Evolutionary conservation across 1,140 invertebrate species (phyloP).

Genomic region (Drosophila cardini): DNA sequence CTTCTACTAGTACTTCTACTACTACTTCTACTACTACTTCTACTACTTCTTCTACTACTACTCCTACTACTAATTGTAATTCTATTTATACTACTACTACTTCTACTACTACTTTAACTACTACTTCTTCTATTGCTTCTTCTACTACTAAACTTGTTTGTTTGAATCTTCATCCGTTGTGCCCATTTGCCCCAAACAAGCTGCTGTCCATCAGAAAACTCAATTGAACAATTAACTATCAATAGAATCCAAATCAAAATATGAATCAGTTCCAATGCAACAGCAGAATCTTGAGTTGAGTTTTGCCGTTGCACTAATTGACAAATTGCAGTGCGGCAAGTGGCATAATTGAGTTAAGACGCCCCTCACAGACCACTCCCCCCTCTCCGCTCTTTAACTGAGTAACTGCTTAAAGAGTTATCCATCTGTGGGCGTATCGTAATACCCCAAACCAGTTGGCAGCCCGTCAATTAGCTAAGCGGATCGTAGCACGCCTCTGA

Average conservation of each 20-base stretch:
- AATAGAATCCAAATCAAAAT: not conserved
- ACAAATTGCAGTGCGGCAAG: conserved; percentile 73
- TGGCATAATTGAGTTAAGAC: conserved; percentile 73
- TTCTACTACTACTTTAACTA: no score
- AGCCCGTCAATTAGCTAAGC: conserved; percentile 79
- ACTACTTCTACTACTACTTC: no score
- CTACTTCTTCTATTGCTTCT: no score
- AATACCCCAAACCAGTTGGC: conserved; percentile 56
- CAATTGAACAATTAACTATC: conserved; percentile 23
- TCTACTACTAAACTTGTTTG: no score
- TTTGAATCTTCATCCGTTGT: not conserved
- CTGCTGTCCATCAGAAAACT: not conserved
- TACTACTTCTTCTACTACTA: no score
- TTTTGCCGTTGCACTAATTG: conserved; percentile 58
- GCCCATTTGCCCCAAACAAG: not conserved
- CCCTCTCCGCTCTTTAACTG: conserved; percentile 13
- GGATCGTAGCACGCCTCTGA: conserved; percentile 61
- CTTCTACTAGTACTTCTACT: no score
- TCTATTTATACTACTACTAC: no score
- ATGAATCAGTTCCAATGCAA: conserved; percentile 19
- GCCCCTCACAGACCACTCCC: not conserved
- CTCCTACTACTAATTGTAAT: no score
- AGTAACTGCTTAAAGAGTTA: conserved; percentile 28
- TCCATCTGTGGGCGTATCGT: conserved; percentile 47
- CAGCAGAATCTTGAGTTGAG: not conserved